These are phyloP conservation scores for Microctonus hyperodae DNA, from an alignment of 2,888 invertebrate genomes.

Conservation along the genomic window DNA sequence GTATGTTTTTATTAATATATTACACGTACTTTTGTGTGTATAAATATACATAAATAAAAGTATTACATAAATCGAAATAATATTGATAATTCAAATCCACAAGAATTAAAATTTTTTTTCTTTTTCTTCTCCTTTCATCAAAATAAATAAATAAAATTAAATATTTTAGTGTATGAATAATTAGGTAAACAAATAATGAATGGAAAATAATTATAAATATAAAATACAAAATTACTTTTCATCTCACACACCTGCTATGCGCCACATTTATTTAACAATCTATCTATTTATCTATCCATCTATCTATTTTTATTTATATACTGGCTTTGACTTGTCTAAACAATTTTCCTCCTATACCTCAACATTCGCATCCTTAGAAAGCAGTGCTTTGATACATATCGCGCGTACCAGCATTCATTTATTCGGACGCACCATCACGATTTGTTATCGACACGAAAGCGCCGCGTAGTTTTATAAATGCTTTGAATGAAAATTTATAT, in stretches of 20 bases:
- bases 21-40: background rate
- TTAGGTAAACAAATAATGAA: too few species aligned
- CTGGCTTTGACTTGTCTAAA: background rate
- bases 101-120: too few species aligned
- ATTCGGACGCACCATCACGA: constrained; percentile 29
- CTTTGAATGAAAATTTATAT: constrained; percentile 6
- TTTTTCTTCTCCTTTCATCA: too few species aligned
- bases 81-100: too few species aligned
- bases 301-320: background rate
- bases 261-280: background rate
- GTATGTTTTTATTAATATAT: background rate
- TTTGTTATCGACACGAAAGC: constrained; percentile 31
- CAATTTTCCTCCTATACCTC: constrained; percentile 9
- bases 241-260: background rate
- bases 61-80: background rate
- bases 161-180: too few species aligned
- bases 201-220: background rate
- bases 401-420: background rate
- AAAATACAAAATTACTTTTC: constrained; percentile 7
- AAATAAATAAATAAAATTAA: too few species aligned
- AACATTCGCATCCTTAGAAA: constrained; percentile 27
- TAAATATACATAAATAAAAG: constrained; percentile 1
- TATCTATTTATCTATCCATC: background rate
- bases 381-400: constrained; percentile 28
- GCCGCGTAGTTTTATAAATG: constrained; percentile 6